Percentiles rank a stretch among this genome's conserved stretches.
phyloP scores from a whole-genome alignment of 1,140 invertebrate species.

The Maconellicoccus hirsutus region DNA sequence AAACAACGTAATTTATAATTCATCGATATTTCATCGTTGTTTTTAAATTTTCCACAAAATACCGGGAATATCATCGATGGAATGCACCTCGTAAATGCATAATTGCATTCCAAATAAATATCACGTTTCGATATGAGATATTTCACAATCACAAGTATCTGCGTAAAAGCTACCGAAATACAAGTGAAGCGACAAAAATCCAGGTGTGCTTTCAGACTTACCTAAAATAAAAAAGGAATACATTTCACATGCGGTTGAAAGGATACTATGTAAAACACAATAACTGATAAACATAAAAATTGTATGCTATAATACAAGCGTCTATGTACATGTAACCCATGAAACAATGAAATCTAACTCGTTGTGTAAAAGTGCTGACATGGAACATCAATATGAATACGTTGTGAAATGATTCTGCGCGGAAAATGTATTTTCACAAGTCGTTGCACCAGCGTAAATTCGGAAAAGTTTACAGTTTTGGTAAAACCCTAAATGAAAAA shows the following conservation, averaged over 20 bases:
- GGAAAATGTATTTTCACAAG: conserved; percentile 9
- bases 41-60: no score
- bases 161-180: no score
- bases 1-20: no score
- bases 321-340: background rate
- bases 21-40: no score
- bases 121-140: no score
- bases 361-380: background rate
- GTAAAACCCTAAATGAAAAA: background rate
- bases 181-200: no score
- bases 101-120: no score
- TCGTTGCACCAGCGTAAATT: background rate
- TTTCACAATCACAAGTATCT: no score
- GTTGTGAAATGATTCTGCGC: background rate
- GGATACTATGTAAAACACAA: background rate
- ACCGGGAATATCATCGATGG: no score
- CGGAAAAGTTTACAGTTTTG: background rate
- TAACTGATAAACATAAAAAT: conserved; percentile 5
- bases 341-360: background rate
- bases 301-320: background rate
- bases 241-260: background rate
- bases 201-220: no score
- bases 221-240: background rate
- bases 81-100: no score
- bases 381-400: conserved; percentile 5